These are phyloP conservation scores for Mus spicilegus DNA, from an alignment of 2,113 vertebrate species.

Conservation along the genomic window DNA sequence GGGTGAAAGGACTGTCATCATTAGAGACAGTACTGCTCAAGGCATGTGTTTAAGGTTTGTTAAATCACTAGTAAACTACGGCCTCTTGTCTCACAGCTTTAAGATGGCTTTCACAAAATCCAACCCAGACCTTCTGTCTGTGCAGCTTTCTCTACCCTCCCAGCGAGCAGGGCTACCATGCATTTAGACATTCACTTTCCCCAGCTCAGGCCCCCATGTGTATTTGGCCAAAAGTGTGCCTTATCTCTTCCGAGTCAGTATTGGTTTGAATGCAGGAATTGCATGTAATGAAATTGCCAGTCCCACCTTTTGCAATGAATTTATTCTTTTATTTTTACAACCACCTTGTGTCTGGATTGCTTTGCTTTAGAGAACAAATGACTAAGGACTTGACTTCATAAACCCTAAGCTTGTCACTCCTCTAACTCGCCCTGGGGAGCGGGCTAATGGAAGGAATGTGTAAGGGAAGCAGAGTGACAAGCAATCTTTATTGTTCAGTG, in stretches of 20 bases:
- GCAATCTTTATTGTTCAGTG: slow-evolving; percentile 51
- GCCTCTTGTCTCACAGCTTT: not conserved
- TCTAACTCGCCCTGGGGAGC: not conserved
- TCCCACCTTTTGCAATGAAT: not conserved
- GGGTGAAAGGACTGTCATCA: not conserved
- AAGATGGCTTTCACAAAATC: slow-evolving; percentile 13
- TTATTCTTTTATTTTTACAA: not conserved
- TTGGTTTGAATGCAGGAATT: not conserved
- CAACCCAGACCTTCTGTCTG: not conserved
- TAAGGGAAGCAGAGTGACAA: slow-evolving; percentile 37
- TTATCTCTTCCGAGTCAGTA: not conserved
- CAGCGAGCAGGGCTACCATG: not conserved
- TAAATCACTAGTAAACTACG: not conserved
- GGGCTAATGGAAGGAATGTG: not conserved
- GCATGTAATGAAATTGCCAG: not conserved
- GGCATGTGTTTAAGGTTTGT: not conserved
- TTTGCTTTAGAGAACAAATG: slow-evolving; percentile 30
- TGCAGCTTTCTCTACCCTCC: not conserved
- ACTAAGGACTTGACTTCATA: slow-evolving; percentile 27
- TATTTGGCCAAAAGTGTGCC: not conserved
- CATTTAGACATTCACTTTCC: not conserved
- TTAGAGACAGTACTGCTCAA: not conserved
- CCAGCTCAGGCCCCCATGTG: not conserved
- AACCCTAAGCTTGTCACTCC: not conserved
- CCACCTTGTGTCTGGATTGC: not conserved